Conservation (phyloP, 2,113 vertebrate species). For the Notechis scutatus region DNA sequence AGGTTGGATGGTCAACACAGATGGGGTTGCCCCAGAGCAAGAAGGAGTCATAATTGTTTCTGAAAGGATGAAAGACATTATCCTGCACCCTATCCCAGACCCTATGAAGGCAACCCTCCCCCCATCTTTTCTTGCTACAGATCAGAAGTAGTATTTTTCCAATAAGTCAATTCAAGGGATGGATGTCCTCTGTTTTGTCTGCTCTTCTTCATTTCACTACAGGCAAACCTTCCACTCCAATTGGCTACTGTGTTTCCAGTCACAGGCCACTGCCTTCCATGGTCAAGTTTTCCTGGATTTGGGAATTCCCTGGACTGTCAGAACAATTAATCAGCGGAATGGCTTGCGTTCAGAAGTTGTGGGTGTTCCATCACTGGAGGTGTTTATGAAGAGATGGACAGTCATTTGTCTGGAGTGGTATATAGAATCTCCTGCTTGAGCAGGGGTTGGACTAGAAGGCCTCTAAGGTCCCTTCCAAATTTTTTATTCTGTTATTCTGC, state of each 20-base stretch:
- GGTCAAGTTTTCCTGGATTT: neutral
- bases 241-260: neutral
- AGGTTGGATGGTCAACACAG: neutral
- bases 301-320: neutral
- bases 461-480: neutral
- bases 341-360: neutral
- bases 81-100: neutral
- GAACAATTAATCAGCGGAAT: neutral
- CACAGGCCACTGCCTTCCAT: neutral
- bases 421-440: neutral
- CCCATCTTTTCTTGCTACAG: neutral
- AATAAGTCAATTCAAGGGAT: neutral
- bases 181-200: neutral
- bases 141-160: neutral
- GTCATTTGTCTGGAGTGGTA: neutral
- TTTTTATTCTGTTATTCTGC: neutral
- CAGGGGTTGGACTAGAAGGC: neutral
- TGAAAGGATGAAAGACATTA: neutral
- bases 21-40: neutral
- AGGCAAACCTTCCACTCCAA: neutral
- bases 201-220: neutral
- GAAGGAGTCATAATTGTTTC: neutral
- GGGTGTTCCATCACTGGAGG: neutral
- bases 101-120: neutral
- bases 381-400: neutral